Evolutionary conservation across 1,140 invertebrate species (phyloP).

Genomic region (Trissolcus basalis): DNA sequence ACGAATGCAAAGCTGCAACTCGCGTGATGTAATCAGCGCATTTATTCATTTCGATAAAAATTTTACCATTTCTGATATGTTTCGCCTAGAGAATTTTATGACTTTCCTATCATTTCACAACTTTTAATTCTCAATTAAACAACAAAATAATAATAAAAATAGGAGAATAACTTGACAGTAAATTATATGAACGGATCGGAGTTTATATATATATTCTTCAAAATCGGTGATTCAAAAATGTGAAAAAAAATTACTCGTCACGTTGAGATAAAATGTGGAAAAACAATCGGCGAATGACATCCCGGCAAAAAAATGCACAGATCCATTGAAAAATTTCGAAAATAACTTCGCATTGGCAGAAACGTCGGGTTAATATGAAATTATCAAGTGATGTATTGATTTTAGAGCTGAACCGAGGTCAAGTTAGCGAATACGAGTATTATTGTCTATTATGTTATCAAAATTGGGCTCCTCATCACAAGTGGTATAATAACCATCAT

Average conservation of each 20-base stretch:
- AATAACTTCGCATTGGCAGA: conserved; percentile 21
- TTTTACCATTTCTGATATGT: background rate
- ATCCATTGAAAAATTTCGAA: conserved; percentile 30
- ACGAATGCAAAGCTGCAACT: conserved; percentile 39
- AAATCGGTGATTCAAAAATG: too few species aligned
- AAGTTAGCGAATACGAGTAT: conserved; percentile 58
- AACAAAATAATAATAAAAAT: too few species aligned
- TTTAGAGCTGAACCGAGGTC: conserved; percentile 59
- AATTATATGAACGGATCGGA: too few species aligned
- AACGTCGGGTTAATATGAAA: conserved; percentile 37
- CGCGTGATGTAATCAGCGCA: conserved; percentile 25
- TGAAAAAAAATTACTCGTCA: too few species aligned
- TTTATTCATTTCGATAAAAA: conserved; percentile 28
- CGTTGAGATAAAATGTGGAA: too few species aligned
- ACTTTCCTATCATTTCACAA: too few species aligned
- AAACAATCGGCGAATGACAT: background rate
- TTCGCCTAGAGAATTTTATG: too few species aligned
- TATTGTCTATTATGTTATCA: conserved; percentile 62
- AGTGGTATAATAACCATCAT: conserved; percentile 46
- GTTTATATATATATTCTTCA: too few species aligned
- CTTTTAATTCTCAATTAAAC: too few species aligned
- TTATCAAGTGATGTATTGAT: conserved; percentile 60
- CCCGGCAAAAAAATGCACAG: too few species aligned
- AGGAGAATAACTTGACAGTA: too few species aligned
- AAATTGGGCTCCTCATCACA: conserved; percentile 18